phyloP scores from a whole-genome alignment of 2,888 invertebrate species.

The Gnatocerus cornutus region DNA sequence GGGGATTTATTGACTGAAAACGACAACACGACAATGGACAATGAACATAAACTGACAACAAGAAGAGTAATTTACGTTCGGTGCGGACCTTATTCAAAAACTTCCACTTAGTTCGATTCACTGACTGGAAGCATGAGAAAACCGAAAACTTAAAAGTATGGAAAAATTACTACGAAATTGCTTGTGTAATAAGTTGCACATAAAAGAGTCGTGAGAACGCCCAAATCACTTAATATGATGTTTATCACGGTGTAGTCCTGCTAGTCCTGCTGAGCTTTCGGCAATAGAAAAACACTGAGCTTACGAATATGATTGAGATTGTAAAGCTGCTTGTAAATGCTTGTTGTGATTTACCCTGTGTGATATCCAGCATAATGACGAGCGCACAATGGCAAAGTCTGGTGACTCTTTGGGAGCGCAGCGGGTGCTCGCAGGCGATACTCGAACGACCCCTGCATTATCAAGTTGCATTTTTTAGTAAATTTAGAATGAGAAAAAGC shows the following conservation, averaged over 20 bases:
- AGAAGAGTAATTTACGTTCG: constrained; percentile 3
- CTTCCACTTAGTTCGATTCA: not conserved
- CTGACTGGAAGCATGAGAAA: constrained; percentile 14
- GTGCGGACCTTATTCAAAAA: not conserved
- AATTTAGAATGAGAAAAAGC: not conserved
- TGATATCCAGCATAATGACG: constrained; percentile 49
- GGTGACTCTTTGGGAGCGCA: constrained; percentile 39
- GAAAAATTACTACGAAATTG: constrained; percentile 35
- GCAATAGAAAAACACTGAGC: constrained; percentile 46
- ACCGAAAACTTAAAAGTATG: constrained; percentile 8
- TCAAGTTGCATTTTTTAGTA: constrained; percentile 15
- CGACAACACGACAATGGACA: constrained; percentile 1
- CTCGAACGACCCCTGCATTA: constrained; percentile 26
- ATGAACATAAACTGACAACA: constrained; percentile 10
- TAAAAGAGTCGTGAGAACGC: constrained; percentile 49
- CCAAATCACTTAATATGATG: constrained; percentile 47
- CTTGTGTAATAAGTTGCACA: constrained; percentile 45
- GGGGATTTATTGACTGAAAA: constrained; percentile 16
- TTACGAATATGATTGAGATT: constrained; percentile 38
- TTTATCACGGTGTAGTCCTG: constrained; percentile 39
- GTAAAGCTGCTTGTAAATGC: constrained; percentile 41
- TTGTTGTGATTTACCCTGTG: constrained; percentile 52
- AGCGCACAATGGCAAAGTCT: constrained; percentile 39
- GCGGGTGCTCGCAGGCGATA: constrained; percentile 38
- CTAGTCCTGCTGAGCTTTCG: constrained; percentile 46